phyloP scores from a whole-genome alignment of 2,888 invertebrate species.

The Hypena proboscidalis region DNA sequence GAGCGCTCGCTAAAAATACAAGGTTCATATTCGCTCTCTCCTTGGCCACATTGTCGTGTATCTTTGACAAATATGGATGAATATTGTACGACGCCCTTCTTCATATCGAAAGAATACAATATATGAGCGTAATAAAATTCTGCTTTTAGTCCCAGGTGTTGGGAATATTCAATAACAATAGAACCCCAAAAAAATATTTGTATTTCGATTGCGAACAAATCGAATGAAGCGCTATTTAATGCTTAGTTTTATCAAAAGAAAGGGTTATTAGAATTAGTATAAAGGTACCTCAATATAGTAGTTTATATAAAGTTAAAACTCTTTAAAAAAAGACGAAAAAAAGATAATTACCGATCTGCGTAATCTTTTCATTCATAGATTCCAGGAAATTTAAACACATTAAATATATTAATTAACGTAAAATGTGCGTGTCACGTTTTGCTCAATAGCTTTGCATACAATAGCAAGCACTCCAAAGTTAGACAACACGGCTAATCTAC shows the following conservation, averaged over 20 bases:
- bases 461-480: constrained; percentile 6
- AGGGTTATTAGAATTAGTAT: too few species aligned
- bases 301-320: constrained; percentile 4
- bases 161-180: constrained; percentile 28
- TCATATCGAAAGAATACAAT: constrained; percentile 28
- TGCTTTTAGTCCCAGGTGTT: constrained; percentile 35
- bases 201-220: constrained; percentile 31
- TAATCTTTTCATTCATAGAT: too few species aligned
- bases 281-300: too few species aligned
- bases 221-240: constrained; percentile 31
- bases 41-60: not conserved
- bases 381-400: too few species aligned
- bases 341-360: too few species aligned
- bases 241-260: constrained; percentile 20
- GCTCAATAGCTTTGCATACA: constrained; percentile 18
- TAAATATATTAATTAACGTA: constrained; percentile 27
- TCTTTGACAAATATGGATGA: constrained; percentile 11
- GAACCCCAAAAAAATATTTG: constrained; percentile 28
- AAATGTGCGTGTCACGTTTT: constrained; percentile 22
- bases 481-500: constrained; percentile 10
- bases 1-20: not conserved
- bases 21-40: not conserved
- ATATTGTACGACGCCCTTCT: constrained; percentile 13
- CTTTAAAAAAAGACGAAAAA: not conserved
- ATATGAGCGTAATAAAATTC: constrained; percentile 37